Conservation (phyloP, 2,888 invertebrate species). For the Monoplex corrugatus region DNA sequence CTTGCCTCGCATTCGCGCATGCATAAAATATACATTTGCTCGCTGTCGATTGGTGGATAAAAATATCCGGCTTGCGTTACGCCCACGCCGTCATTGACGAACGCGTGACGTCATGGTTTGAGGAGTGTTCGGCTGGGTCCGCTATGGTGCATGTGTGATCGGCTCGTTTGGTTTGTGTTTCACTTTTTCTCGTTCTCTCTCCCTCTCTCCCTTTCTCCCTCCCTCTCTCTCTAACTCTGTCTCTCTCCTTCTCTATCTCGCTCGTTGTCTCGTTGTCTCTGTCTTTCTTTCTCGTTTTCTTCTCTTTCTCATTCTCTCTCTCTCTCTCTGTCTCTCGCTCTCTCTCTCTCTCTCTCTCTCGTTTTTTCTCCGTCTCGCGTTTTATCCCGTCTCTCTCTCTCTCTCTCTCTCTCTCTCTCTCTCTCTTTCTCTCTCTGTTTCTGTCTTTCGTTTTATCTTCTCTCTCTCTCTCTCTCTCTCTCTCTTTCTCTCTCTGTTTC, state of each 20-base stretch:
- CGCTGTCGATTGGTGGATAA: background rate
- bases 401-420: too few relatives aligned
- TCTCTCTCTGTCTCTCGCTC: too few relatives aligned
- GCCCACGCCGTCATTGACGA: conserved; percentile 38
- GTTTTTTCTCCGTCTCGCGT: too few relatives aligned
- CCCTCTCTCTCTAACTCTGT: conserved; percentile 23
- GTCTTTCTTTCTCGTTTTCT: background rate
- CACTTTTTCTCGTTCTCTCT: background rate
- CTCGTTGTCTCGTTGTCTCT: background rate
- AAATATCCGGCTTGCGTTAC: background rate
- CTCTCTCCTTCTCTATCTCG: conserved; percentile 23
- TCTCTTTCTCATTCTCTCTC: too few relatives aligned
- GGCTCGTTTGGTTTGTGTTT: background rate
- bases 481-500: too few relatives aligned
- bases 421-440: too few relatives aligned
- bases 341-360: too few relatives aligned
- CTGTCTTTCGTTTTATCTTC: too few relatives aligned
- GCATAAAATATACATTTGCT: background rate
- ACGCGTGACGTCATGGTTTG: background rate
- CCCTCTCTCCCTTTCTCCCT: background rate
- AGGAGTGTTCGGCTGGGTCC: background rate
- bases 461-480: too few relatives aligned
- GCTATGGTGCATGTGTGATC: too few relatives aligned
- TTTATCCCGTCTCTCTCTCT: too few relatives aligned
- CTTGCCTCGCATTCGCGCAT: conserved; percentile 14